Evolutionary conservation across 2,888 invertebrate genomes (phyloP), one percentile per base, ranked within the genome.

Genomic region (Macrosoma leucophasiata): DNA sequence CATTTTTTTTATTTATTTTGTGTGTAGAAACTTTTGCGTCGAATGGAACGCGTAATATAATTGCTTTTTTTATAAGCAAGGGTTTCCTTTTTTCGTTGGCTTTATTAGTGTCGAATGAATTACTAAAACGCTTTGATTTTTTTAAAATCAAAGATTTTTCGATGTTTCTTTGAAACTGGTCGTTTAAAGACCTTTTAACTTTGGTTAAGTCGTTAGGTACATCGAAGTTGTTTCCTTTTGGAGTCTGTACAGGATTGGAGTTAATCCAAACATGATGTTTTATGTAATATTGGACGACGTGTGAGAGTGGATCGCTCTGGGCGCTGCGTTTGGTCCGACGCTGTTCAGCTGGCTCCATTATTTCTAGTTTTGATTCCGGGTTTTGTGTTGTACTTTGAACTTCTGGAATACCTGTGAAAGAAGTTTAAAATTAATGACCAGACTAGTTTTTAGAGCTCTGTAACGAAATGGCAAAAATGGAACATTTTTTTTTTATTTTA

Each of bases 231-330:
- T 31, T 21, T 36, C 34, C 1, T 20, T 20, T 10, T 35, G 25
- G 23, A 8, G 48, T 48, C 13, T 35, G 31, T 14, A 41, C 30
- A 1, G 50, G 46, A 18, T 75, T 73, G 0, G 66, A 56, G 8
- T 53, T 53, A 4, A 52, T 52, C 79, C 77, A 81, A 0, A 62
- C 44, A 49, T 79, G 77, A 33, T 74, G 59, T 50, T 82, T 82
- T 0, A 61, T 45, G 41, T 70, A 77, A 39, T 74, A 77, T 30
- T 69, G 66, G 1, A 71, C 43, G 5, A 76, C 37, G 30, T 65
- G 53, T 0, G 11, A 51, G 29, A n/a, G 52, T 33, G 0, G 69
- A 65, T 0, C 71, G 62, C 43, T 13, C 29, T 25, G 3, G 8
- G 5, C 3, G 19, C n/a, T n/a, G n/a, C n/a, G n/a, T n/a, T n/a